Base-by-base conservation (phyloP, 1,140 invertebrate species). In the Drosophila varians region DNA sequence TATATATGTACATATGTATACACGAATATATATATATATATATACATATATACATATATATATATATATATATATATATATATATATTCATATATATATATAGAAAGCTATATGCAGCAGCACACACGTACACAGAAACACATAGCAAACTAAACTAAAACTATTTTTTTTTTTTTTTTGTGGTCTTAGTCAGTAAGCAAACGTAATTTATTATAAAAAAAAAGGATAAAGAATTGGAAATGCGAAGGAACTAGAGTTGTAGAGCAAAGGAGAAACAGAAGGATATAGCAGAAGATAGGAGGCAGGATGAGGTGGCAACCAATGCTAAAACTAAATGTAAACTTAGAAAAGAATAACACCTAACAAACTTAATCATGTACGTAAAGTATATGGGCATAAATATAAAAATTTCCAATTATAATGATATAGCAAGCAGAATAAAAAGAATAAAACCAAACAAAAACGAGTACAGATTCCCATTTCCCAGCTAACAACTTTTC, bases 141-240 rank as follows among this genome's bases (percentile, higher is more conserved):
- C 57, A 84, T 84, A 79, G 80, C 61, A 57, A 84, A 65, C 61
- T 66, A 66, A 65, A 64, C 62, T 65, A 64, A 65, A 65, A 77
- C 70, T 84, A 54, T 83, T 83, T 82, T 80, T 82, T 79, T 80
- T 82, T 79, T 73, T 83, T 80, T 84, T 84, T 84, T 79, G 80
- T 84, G 80, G 79, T 84, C 80, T 42, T 84, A 84, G 79, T 16
- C 11, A 43, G 23, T 84, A 86, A 84, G 80, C 51, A 14, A 73
- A 70, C 80, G 69, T 86, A 79, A 84, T 84, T 79, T 79, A 84
- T 79, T 84, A 86, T 76, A 86, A 72, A 74, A 47, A n/a, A 68
- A 82, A 82, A 58, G 40, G 58, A 61, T 45, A 18, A 34, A 68
- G 64, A 38, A 42, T 19, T n/a, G n/a, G 36, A 42, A 19, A 18